These are phyloP conservation scores for Gasterosteus aculeatus DNA, from an alignment of 2,113 vertebrate species.

Conservation along the genomic window DNA sequence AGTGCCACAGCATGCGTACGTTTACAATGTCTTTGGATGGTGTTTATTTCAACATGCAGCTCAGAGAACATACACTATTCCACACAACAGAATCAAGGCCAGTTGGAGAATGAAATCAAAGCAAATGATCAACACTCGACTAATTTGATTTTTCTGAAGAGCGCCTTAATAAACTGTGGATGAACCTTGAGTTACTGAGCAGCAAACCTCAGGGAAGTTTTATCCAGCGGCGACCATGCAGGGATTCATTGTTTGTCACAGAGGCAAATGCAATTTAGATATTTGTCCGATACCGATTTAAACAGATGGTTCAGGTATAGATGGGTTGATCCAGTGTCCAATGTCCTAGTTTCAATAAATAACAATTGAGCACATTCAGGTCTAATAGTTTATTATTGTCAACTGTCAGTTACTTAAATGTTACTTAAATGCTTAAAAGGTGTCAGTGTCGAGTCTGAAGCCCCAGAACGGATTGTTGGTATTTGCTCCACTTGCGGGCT, in stretches of 20 bases:
- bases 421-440: too few species aligned
- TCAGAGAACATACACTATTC: neutral
- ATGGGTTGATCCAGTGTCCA: too few species aligned
- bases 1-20: neutral
- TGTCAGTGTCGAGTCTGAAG: neutral
- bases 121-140: neutral
- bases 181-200: neutral
- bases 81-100: neutral
- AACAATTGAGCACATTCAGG: neutral
- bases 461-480: neutral
- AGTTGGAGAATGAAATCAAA: neutral
- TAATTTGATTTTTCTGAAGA: constrained; percentile 10
- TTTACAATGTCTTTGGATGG: neutral
- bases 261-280: neutral
- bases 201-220: neutral
- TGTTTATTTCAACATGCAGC: neutral
- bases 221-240: neutral
- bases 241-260: neutral
- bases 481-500: neutral
- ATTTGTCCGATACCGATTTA: neutral
- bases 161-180: neutral
- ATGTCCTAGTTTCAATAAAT: neutral
- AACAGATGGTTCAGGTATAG: neutral
- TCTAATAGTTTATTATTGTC: neutral
- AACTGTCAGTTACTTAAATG: too few species aligned